phyloP scores from a whole-genome alignment of 2,797 vertebrate genomes.

The Propithecus deckenii region DNA sequence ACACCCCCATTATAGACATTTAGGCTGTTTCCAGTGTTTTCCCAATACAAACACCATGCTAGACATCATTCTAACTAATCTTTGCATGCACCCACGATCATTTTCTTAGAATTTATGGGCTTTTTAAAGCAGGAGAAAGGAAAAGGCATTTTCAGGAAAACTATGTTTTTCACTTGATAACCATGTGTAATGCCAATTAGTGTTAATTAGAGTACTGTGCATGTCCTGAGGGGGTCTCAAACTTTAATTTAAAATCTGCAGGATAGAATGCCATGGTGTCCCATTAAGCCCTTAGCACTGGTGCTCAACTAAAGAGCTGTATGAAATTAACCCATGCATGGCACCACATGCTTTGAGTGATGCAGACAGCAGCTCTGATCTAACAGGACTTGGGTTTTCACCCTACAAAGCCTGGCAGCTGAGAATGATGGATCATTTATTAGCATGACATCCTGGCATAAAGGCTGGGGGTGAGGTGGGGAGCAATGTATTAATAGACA shows the following conservation, averaged over 20 bases:
- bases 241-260: constrained; percentile 67
- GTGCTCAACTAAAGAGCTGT: constrained; percentile 38
- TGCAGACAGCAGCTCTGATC: neutral
- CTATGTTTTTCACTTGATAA: constrained; percentile 37
- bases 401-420: neutral
- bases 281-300: constrained; percentile 28
- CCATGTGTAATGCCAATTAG: constrained; percentile 39
- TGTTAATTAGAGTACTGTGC: constrained; percentile 45
- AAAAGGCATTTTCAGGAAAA: constrained; percentile 32
- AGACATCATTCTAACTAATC: neutral
- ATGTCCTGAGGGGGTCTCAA: constrained; percentile 12
- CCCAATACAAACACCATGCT: neutral
- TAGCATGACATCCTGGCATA: neutral
- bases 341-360: fast-evolving
- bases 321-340: neutral
- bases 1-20: neutral
- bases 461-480: neutral
- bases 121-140: constrained; percentile 16
- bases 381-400: neutral
- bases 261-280: neutral
- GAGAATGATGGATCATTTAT: neutral
- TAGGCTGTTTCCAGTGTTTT: neutral
- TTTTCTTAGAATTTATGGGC: neutral
- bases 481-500: too few relatives aligned
- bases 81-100: neutral